Conservation (phyloP, 2,888 invertebrate species). For the Oligia strigilis region DNA sequence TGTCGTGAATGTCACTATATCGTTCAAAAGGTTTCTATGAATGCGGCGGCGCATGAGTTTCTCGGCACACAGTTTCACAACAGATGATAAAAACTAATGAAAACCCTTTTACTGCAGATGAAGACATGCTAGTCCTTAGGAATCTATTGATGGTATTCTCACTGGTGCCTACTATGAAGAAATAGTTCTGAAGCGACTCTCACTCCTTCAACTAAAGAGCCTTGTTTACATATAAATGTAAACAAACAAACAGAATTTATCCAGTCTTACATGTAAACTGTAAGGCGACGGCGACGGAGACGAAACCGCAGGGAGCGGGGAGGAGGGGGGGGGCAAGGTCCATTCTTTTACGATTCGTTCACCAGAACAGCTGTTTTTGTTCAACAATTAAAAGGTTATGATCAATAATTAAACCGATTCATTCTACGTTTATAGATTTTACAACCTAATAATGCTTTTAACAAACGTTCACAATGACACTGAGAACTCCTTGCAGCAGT, state of each 20-base stretch:
- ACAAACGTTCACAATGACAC: slow-evolving; percentile 5
- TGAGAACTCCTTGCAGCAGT: neutral
- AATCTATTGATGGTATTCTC: neutral
- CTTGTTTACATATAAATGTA: slow-evolving; percentile 54
- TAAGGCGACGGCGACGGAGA: slow-evolving; percentile 8
- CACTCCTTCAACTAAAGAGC: slow-evolving; percentile 26
- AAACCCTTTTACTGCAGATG: neutral
- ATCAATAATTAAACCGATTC: slow-evolving; percentile 48
- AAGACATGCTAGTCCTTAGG: neutral
- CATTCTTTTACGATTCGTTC: slow-evolving; percentile 58
- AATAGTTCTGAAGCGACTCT: neutral
- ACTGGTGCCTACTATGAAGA: neutral
- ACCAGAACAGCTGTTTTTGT: slow-evolving; percentile 57
- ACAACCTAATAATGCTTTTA: slow-evolving; percentile 10
- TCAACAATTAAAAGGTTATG: slow-evolving; percentile 59
- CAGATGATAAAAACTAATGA: slow-evolving; percentile 2
- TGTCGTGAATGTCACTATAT: slow-evolving; percentile 7
- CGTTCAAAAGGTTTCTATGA: slow-evolving; percentile 12
- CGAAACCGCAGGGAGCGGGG: neutral
- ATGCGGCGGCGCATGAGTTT: slow-evolving; percentile 27
- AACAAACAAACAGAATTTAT: slow-evolving; percentile 59
- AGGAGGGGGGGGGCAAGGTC: slow-evolving; percentile 24
- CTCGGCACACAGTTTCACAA: neutral
- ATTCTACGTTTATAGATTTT: slow-evolving; percentile 38
- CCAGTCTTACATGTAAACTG: slow-evolving; percentile 35